Conservation (phyloP, 2,888 invertebrate genomes). For the Meteorus colon region DNA sequence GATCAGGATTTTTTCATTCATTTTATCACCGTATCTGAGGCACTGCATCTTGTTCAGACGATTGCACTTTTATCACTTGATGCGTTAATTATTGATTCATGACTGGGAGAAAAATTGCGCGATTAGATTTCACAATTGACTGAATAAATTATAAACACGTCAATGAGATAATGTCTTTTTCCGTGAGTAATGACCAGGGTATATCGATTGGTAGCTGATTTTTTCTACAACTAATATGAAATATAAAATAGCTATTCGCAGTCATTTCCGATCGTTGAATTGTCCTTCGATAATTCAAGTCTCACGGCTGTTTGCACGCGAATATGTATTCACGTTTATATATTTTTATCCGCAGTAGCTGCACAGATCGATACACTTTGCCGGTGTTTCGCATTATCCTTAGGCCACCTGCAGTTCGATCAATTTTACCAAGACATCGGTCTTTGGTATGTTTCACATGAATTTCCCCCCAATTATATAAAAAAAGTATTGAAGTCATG, state of each 20-base stretch:
- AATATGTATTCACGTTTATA: conserved; percentile 37
- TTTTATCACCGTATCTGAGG: neutral
- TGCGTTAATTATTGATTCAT: neutral
- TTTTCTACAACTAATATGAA: too few species aligned
- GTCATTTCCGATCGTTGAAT: conserved; percentile 22
- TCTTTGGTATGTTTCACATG: conserved; percentile 16
- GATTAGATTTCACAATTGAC: conserved; percentile 6
- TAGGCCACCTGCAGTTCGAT: conserved; percentile 68
- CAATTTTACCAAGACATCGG: conserved; percentile 60
- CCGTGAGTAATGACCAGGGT: too few species aligned
- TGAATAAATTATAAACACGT: conserved; percentile 10
- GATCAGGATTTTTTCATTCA: neutral
- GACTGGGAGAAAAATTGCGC: neutral
- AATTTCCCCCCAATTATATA: neutral
- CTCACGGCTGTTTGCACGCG: conserved; percentile 47
- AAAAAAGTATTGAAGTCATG: neutral
- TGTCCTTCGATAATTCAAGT: conserved; percentile 40
- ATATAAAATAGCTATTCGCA: neutral
- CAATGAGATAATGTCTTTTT: neutral
- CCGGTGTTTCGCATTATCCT: conserved; percentile 57
- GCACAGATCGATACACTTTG: conserved; percentile 52
- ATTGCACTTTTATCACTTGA: neutral
- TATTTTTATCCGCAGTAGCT: conserved; percentile 49
- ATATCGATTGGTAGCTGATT: too few species aligned
- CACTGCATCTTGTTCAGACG: neutral